These are phyloP conservation scores for Manacus vitellinus DNA, from an alignment of 2,113 vertebrate species.

Conservation along the genomic window DNA sequence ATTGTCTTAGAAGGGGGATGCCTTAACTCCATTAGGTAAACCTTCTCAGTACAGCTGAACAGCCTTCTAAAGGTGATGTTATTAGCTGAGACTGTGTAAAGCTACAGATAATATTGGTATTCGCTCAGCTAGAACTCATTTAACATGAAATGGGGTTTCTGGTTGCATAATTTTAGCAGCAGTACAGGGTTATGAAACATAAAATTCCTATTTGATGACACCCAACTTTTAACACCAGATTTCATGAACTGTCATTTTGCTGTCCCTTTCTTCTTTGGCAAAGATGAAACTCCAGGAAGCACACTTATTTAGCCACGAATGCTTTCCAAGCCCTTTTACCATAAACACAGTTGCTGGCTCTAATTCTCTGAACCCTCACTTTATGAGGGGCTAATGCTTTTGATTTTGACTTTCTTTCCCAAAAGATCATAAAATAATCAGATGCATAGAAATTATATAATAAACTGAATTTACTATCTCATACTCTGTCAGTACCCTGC, in stretches of 20 bases:
- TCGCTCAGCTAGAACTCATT: neutral
- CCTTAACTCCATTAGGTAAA: neutral
- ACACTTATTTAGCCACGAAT: neutral
- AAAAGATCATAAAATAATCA: neutral
- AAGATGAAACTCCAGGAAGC: neutral
- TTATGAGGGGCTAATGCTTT: neutral
- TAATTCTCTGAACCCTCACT: neutral
- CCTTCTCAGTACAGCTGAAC: neutral
- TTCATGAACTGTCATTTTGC: neutral
- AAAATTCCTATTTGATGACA: neutral
- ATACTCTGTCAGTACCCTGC: neutral
- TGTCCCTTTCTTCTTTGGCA: neutral
- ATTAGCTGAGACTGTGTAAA: neutral
- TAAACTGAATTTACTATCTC: neutral
- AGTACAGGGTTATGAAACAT: neutral
- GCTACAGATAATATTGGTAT: neutral
- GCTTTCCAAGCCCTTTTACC: neutral
- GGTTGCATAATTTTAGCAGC: neutral
- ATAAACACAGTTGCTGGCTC: neutral
- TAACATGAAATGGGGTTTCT: neutral
- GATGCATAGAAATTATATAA: neutral
- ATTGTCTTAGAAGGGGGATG: neutral
- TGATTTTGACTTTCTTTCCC: neutral
- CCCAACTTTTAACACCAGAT: neutral
- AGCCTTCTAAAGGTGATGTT: neutral